A percentile compares a stretch with the other conserved stretches of the same genome.
phyloP scores from a whole-genome alignment of 2,797 vertebrate genomes.

The Alouatta caraya region DNA sequence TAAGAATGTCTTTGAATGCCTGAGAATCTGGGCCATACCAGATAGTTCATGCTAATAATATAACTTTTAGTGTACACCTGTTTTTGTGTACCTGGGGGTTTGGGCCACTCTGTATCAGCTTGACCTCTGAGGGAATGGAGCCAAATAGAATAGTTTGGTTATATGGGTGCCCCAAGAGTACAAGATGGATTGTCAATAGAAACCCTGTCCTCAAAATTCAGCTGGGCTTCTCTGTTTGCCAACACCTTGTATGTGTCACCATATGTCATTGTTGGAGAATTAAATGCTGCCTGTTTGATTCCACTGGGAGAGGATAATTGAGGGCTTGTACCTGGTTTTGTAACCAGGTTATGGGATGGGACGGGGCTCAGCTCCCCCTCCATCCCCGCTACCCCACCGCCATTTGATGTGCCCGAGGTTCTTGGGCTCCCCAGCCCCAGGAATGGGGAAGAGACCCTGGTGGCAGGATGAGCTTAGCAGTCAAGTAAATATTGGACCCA shows the following conservation, averaged over 20 bases:
- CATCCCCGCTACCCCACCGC: too few relatives aligned
- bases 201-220: neutral
- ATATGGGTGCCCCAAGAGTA: rapidly evolving
- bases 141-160: neutral
- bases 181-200: neutral
- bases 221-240: neutral
- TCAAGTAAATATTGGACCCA: too few relatives aligned
- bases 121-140: neutral
- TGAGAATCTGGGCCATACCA: neutral
- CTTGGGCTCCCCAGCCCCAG: too few relatives aligned
- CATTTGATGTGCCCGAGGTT: too few relatives aligned
- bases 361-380: too few relatives aligned
- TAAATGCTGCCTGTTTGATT: neutral
- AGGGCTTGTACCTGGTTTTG: neutral
- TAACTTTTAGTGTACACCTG: neutral
- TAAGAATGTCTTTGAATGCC: neutral
- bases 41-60: neutral
- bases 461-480: too few relatives aligned
- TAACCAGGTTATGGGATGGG: too few relatives aligned
- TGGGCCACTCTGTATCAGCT: neutral
- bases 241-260: neutral
- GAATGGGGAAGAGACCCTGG: too few relatives aligned
- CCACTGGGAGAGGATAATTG: neutral
- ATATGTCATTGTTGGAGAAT: neutral
- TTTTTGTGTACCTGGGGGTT: neutral